Conservation (phyloP, 2,113 vertebrate species). For the Plestiodon gilberti region DNA sequence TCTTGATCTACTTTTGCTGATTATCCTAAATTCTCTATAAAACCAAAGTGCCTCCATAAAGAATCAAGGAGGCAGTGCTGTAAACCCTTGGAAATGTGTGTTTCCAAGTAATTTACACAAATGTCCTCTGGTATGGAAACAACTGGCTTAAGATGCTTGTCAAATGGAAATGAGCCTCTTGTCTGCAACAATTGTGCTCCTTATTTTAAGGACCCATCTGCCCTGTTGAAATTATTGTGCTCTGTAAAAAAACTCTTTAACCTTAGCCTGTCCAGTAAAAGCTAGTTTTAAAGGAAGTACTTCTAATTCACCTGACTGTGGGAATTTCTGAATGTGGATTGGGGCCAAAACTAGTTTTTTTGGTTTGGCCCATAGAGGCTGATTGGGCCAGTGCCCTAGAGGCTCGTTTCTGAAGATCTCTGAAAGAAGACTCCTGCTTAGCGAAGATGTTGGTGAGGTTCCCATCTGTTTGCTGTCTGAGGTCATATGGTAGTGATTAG, state of each 20-base stretch:
- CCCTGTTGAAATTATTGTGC: background rate
- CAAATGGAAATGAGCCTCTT: background rate
- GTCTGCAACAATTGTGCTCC: background rate
- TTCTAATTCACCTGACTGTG: background rate
- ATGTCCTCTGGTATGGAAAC: background rate
- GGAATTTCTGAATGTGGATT: background rate
- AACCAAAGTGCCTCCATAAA: background rate
- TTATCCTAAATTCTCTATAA: background rate
- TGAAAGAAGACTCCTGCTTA: background rate
- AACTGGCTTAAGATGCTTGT: background rate
- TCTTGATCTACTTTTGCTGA: background rate
- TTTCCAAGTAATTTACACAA: background rate
- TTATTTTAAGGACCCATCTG: background rate
- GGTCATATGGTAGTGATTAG: too few species aligned
- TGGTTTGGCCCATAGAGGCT: background rate
- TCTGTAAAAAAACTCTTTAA: too few species aligned
- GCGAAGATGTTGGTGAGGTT: background rate
- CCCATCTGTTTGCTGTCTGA: too few species aligned
- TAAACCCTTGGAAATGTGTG: background rate
- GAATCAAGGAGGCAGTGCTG: background rate
- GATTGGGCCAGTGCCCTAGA: background rate
- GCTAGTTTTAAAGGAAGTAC: background rate
- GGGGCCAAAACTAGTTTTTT: background rate
- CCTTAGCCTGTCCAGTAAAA: background rate
- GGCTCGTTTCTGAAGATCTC: background rate